These are phyloP conservation scores for Drosophila watanabei DNA, from an alignment of 1,140 invertebrate species.

Conservation along the genomic window DNA sequence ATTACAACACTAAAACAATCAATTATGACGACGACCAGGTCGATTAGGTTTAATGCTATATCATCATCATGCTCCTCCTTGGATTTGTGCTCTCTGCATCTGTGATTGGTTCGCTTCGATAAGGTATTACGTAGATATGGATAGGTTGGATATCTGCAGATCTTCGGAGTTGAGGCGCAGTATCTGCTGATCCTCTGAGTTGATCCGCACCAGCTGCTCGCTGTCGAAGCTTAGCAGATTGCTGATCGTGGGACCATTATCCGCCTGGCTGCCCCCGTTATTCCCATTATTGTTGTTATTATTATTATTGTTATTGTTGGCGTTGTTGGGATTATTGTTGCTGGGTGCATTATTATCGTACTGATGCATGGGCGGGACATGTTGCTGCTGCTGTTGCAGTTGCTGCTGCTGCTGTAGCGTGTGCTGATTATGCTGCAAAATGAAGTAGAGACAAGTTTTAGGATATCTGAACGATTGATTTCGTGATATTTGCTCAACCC, in stretches of 20 bases:
- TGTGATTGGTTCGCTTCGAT: conserved; percentile 11
- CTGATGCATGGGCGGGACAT: conserved; percentile 57
- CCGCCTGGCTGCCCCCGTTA: conserved; percentile 48
- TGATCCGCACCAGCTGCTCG: conserved; percentile 86
- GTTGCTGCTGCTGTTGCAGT: conserved; percentile 53
- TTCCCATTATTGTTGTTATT: conserved; percentile 42
- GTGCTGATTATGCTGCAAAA: conserved; percentile 59
- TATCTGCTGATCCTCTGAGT: conserved; percentile 86
- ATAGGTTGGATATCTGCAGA: conserved; percentile 81
- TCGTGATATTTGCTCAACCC: background rate
- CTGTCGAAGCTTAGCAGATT: conserved; percentile 86
- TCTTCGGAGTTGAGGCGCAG: conserved; percentile 86
- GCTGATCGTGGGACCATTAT: conserved; percentile 80
- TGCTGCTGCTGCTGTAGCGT: conserved; percentile 64
- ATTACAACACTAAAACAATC: conserved; percentile 60
- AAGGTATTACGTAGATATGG: conserved; percentile 80
- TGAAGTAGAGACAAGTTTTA: background rate
- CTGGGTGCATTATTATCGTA: conserved; percentile 52
- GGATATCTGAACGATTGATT: background rate
- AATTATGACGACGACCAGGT: conserved; percentile 51
- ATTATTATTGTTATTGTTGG: conserved; percentile 50
- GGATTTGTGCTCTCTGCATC: background rate
- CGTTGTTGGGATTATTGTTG: conserved; percentile 53
- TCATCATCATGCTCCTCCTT: conserved; percentile 6
- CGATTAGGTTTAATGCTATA: conserved; percentile 38